Conservation (phyloP, 2,888 invertebrate species). For the Anodontia alba region DNA sequence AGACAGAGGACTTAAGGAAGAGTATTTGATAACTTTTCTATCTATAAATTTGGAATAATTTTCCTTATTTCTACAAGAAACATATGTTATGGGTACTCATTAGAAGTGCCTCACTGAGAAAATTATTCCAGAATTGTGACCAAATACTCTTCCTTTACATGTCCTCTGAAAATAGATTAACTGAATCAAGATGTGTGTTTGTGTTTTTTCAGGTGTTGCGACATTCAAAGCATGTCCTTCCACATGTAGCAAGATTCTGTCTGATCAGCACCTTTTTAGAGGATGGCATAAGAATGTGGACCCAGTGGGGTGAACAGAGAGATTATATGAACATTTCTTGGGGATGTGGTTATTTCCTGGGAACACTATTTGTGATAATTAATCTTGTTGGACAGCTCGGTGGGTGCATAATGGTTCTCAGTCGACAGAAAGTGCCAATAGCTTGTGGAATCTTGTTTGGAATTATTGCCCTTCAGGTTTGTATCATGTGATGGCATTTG, state of each 20-base stretch:
- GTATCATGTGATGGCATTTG: not conserved
- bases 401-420: conserved; percentile 98
- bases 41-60: no score
- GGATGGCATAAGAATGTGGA: conserved; percentile 99
- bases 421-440: conserved; percentile 93
- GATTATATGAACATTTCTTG: conserved; percentile 99
- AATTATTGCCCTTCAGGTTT: conserved; percentile 97
- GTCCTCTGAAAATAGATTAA: no score
- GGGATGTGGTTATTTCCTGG: conserved; percentile 97
- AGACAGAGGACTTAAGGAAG: no score
- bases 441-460: conserved; percentile 93
- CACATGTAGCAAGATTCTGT: conserved; percentile 97
- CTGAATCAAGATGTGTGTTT: no score
- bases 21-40: no score
- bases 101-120: no score
- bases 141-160: no score
- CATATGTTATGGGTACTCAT: no score
- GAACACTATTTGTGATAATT: conserved; percentile 96
- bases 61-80: no score
- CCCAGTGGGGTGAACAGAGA: conserved; percentile 98
- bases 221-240: conserved; percentile 94
- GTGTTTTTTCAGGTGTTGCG: conserved; percentile 91
- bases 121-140: no score
- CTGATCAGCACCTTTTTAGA: conserved; percentile 99
- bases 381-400: conserved; percentile 98